phyloP scores from a whole-genome alignment of 2,888 invertebrate species.

The Erynnis tages region DNA sequence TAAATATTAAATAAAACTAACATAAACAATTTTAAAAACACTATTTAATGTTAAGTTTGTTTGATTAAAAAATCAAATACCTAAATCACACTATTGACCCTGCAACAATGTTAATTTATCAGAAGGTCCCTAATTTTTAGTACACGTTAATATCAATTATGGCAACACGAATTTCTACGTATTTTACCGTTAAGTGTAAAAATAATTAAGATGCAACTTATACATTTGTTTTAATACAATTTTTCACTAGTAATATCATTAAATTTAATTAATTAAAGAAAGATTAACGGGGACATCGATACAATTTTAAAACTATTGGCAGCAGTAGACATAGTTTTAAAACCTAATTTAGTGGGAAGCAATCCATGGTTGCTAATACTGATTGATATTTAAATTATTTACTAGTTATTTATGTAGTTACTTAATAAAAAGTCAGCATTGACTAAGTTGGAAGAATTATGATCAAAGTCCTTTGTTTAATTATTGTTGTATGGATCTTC shows the following conservation, averaged over 20 bases:
- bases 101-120: conserved; percentile 27
- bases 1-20: conserved; percentile 22
- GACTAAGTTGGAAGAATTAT: too few species aligned
- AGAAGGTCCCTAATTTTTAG: conserved; percentile 26
- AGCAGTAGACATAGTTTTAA: too few species aligned
- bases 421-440: not conserved
- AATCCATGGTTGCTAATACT: not conserved
- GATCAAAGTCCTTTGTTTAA: too few species aligned
- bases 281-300: not conserved
- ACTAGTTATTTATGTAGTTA: not conserved
- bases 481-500: too few species aligned
- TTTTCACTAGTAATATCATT: not conserved
- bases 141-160: conserved; percentile 18
- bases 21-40: conserved; percentile 18
- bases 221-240: not conserved
- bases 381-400: too few species aligned
- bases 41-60: conserved; percentile 21
- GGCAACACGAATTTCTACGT: conserved; percentile 19
- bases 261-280: too few species aligned
- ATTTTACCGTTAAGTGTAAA: not conserved
- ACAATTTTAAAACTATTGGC: not conserved
- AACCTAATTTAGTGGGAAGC: too few species aligned
- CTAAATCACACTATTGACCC: conserved; percentile 28
- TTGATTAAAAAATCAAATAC: conserved; percentile 26
- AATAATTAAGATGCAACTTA: conserved; percentile 5